Conservation (phyloP, 2,113 vertebrate genomes). For the Muscicapa adusta region DNA sequence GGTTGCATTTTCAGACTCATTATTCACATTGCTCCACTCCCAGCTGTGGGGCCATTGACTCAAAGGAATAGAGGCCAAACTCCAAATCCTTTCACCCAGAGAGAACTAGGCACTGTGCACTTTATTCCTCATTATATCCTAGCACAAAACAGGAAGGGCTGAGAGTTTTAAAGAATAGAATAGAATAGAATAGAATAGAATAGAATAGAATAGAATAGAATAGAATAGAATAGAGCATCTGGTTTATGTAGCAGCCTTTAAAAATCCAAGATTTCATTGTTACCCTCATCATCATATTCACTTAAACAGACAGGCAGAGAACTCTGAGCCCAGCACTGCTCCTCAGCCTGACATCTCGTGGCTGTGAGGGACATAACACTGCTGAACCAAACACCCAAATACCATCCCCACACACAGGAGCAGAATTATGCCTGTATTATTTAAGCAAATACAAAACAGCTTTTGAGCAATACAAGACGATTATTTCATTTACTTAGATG, state of each 20-base stretch:
- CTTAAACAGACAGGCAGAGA: accelerated
- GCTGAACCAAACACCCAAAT: not conserved
- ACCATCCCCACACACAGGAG: not conserved
- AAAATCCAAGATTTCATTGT: not conserved
- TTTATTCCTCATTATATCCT: not conserved
- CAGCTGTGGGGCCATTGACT: not conserved
- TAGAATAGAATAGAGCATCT: too few species aligned
- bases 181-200: too few species aligned
- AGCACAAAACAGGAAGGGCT: not conserved
- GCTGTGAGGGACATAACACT: slow-evolving; percentile 3
- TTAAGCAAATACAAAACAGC: slow-evolving; percentile 16
- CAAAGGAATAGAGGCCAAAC: not conserved
- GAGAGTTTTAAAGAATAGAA: not conserved
- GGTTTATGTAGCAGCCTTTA: not conserved
- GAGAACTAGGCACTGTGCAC: too few species aligned
- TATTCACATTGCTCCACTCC: not conserved
- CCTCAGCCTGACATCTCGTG: slow-evolving; percentile 73
- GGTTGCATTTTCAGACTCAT: not conserved
- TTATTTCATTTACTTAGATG: slow-evolving; percentile 57
- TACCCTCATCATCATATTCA: not conserved
- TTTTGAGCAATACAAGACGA: slow-evolving; percentile 29
- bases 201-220: too few species aligned
- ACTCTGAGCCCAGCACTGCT: accelerated
- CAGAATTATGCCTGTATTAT: not conserved
- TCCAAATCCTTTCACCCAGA: not conserved